Evolutionary conservation across 1,140 invertebrate genomes (phyloP).

Genomic region (Heliconius melpomene): DNA sequence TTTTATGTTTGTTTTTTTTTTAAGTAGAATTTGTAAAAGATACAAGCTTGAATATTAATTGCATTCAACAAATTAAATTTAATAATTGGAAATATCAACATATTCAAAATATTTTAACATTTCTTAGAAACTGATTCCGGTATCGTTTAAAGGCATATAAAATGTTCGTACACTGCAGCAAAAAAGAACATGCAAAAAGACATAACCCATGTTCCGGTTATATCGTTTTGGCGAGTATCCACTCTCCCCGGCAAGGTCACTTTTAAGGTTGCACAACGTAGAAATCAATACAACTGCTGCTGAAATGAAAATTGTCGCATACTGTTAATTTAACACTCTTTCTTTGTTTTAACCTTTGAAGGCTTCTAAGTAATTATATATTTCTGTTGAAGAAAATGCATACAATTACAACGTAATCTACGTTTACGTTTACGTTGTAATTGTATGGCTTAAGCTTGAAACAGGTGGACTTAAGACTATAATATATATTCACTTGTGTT

Average conservation of each 20-base stretch:
- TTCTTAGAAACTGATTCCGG: neutral
- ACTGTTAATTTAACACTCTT: neutral
- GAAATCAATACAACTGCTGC: slow-evolving; percentile 20
- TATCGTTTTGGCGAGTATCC: slow-evolving; percentile 38
- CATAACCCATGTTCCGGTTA: slow-evolving; percentile 30
- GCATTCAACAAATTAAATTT: neutral
- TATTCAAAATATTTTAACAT: neutral
- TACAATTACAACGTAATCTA: too few relatives aligned
- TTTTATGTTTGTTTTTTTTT: too few relatives aligned
- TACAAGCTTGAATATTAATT: neutral
- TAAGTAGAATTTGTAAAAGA: neutral
- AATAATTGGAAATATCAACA: too few relatives aligned
- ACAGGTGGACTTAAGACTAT: neutral
- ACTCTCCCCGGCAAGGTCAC: slow-evolving; percentile 53
- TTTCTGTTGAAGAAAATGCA: neutral
- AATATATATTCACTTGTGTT: neutral
- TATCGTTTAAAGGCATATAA: neutral
- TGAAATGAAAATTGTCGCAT: neutral
- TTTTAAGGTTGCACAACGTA: slow-evolving; percentile 37
- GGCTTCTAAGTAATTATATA: neutral
- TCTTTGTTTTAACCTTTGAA: neutral
- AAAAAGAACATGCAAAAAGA: slow-evolving; percentile 1
- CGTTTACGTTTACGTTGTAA: too few relatives aligned
- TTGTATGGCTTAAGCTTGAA: slow-evolving; percentile 1
- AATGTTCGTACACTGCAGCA: neutral